Evolutionary conservation across 2,797 vertebrate genomes (phyloP).

Genomic region (Okamejei kenojei): DNA sequence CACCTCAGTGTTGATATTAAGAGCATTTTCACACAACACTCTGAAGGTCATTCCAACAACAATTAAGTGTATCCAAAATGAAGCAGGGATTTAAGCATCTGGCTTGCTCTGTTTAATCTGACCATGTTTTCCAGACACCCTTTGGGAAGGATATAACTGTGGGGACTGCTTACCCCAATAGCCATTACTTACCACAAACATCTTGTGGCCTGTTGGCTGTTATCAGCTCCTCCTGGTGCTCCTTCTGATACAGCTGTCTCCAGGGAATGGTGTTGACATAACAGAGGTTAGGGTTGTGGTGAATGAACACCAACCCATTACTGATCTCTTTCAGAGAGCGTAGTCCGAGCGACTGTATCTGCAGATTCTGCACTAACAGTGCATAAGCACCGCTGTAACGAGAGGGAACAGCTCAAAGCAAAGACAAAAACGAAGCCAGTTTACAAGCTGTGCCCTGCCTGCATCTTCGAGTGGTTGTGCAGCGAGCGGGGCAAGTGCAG

Average conservation of each 20-base stretch:
- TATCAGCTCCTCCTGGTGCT: slow-evolving; percentile 68
- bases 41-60: neutral
- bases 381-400: slow-evolving; percentile 80
- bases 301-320: slow-evolving; percentile 79
- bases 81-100: neutral
- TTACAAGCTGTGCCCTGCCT: neutral
- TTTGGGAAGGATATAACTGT: neutral
- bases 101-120: neutral
- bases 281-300: slow-evolving; percentile 78
- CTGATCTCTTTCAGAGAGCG: slow-evolving; percentile 79
- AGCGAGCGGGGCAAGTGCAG: neutral
- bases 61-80: neutral
- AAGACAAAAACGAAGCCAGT: neutral
- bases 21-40: neutral
- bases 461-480: neutral
- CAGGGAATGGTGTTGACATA: slow-evolving; percentile 75
- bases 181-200: slow-evolving; percentile 64
- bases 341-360: slow-evolving; percentile 73
- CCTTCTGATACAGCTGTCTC: slow-evolving; percentile 67
- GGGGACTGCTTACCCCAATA: neutral
- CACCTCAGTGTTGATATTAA: neutral
- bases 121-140: neutral
- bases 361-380: slow-evolving; percentile 72
- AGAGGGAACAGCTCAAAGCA: neutral
- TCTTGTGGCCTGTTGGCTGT: slow-evolving; percentile 63